phyloP scores from a whole-genome alignment of 2,113 vertebrate species.

The Laticauda colubrina region DNA sequence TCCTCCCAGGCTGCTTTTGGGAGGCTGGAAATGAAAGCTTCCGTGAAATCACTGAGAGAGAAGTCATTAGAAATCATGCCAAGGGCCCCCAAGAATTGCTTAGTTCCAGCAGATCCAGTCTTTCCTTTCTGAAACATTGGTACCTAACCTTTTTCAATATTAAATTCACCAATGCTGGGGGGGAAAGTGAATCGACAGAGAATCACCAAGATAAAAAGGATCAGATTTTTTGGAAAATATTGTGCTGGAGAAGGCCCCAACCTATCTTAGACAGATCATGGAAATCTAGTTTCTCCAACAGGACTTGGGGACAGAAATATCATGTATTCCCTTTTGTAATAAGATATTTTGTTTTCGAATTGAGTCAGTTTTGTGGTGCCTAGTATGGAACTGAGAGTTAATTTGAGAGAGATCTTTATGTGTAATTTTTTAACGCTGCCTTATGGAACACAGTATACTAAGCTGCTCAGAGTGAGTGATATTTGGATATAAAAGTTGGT shows the following conservation, averaged over 20 bases:
- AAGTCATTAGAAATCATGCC: neutral
- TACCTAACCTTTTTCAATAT: neutral
- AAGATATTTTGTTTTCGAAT: neutral
- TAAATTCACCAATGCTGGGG: neutral
- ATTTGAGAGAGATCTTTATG: neutral
- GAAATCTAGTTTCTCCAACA: neutral
- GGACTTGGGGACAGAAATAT: neutral
- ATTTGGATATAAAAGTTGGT: neutral
- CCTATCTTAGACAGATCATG: neutral
- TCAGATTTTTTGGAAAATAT: neutral
- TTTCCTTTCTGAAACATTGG: neutral
- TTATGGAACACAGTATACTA: neutral
- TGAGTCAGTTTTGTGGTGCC: neutral
- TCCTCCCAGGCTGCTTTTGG: neutral
- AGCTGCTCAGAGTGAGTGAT: neutral
- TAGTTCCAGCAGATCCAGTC: neutral
- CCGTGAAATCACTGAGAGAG: neutral
- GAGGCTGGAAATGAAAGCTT: neutral
- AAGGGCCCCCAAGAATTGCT: neutral
- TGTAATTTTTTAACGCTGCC: neutral
- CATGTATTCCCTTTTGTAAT: neutral
- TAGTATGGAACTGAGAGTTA: neutral
- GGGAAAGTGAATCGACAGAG: neutral
- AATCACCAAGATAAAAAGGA: neutral
- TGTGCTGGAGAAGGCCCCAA: neutral